A percentile compares a stretch with the other conserved stretches of the same genome.
Conservation (phyloP, 2,888 invertebrate genomes). For the Micoletzkya japonica region DNA sequence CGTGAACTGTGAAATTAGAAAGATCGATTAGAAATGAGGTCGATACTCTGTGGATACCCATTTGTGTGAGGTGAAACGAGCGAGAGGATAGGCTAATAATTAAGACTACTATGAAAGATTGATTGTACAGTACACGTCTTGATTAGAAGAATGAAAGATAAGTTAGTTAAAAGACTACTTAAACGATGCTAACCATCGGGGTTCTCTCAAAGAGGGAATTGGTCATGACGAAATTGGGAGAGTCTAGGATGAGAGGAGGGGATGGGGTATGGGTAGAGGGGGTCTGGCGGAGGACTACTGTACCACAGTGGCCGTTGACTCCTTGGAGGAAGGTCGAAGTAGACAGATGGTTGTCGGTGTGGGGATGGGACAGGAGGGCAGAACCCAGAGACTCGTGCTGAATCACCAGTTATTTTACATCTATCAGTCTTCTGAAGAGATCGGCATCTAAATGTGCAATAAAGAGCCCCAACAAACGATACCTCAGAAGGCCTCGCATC, state of each 20-base stretch:
- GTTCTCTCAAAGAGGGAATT: constrained; percentile 18
- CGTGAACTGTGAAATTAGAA: no score
- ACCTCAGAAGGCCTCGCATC: constrained; percentile 15
- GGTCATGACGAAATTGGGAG: constrained; percentile 18
- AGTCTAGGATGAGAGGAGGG: constrained; percentile 16
- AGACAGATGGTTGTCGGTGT: neutral
- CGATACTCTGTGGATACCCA: no score
- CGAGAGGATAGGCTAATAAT: no score
- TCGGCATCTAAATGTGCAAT: neutral
- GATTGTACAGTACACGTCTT: no score
- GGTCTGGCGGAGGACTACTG: neutral
- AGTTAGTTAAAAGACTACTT: neutral
- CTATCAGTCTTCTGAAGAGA: neutral
- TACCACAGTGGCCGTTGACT: constrained; percentile 4
- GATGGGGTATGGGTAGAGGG: neutral
- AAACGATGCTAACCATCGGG: constrained; percentile 24
- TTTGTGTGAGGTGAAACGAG: no score
- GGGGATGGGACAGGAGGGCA: constrained; percentile 9
- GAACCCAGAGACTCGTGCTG: neutral
- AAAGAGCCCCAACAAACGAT: neutral
- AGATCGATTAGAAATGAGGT: constrained; percentile 5
- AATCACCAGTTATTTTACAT: neutral
- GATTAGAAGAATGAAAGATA: no score
- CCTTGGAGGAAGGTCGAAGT: constrained; percentile 8
- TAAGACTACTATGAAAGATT: no score